These are phyloP conservation scores for Pseudochirops corinnae DNA, from an alignment of 2,797 vertebrate genomes.

Conservation along the genomic window DNA sequence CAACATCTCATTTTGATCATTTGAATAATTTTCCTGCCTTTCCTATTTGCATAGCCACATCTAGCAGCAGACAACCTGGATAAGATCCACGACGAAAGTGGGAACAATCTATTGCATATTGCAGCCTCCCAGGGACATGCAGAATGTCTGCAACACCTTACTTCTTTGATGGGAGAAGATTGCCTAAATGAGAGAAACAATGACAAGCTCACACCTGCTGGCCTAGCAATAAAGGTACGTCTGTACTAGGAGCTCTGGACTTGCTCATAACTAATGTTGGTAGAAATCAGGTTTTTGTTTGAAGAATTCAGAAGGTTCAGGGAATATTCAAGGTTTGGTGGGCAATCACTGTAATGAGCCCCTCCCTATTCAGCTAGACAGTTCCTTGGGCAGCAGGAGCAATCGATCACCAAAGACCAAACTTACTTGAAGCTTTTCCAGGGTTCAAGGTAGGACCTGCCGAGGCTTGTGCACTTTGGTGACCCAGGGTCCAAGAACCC, in stretches of 20 bases:
- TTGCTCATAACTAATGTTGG: neutral
- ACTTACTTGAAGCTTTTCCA: neutral
- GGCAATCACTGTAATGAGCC: neutral
- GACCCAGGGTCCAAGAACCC: neutral
- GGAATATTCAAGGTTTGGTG: neutral
- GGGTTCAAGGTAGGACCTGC: neutral
- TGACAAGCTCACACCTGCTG: conserved; percentile 95
- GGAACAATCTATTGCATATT: conserved; percentile 96
- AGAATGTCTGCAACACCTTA: conserved; percentile 97
- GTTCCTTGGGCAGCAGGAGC: neutral
- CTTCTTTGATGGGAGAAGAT: conserved; percentile 98
- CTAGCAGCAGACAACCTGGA: conserved; percentile 97
- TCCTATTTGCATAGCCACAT: conserved; percentile 90
- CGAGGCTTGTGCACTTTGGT: neutral
- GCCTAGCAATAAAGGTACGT: conserved; percentile 95
- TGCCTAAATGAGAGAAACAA: conserved; percentile 94
- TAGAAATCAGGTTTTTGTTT: conserved; percentile 9
- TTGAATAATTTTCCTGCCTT: neutral
- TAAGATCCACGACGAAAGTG: conserved; percentile 93
- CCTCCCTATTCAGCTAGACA: neutral
- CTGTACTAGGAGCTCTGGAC: conserved; percentile 21
- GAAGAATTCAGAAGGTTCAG: neutral
- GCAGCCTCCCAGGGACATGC: conserved; percentile 94
- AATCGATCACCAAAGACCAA: neutral
- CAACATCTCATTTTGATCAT: neutral